phyloP scores from a whole-genome alignment of 2,797 vertebrate species.

The Pseudochirops cupreus region DNA sequence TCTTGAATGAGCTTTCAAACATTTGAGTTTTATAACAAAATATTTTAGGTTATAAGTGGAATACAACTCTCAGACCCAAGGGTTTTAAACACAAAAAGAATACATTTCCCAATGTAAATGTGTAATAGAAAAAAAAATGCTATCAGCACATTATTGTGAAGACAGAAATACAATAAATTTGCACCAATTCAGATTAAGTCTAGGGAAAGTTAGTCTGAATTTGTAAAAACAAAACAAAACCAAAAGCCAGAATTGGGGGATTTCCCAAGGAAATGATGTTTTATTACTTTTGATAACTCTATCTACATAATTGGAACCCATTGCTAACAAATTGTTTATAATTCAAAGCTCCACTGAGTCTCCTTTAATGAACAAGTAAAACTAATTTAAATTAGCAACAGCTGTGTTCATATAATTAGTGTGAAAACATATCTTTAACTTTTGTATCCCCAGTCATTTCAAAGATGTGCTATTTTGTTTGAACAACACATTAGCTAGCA shows the following conservation, averaged over 20 bases:
- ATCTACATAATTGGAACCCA: not conserved
- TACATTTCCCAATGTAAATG: not conserved
- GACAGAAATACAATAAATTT: not conserved
- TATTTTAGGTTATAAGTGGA: not conserved
- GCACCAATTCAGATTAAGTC: not conserved
- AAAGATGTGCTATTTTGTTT: not conserved
- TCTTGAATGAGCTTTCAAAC: slow-evolving; percentile 25
- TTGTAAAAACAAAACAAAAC: not conserved
- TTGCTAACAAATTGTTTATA: not conserved
- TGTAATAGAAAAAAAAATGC: not conserved
- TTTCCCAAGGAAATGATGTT: not conserved
- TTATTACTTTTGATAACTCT: not conserved
- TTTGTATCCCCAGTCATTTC: not conserved
- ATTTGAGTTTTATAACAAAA: not conserved
- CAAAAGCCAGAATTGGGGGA: not conserved
- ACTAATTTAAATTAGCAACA: not conserved
- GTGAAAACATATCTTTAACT: not conserved
- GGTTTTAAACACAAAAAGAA: not conserved
- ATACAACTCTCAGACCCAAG: not conserved
- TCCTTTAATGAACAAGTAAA: not conserved
- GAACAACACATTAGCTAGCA: not conserved
- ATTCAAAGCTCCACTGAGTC: not conserved
- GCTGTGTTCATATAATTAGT: not conserved
- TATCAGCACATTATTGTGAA: not conserved
- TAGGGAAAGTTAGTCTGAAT: not conserved